phyloP scores from a whole-genome alignment of 2,888 invertebrate genomes.

The Alitta virens region DNA sequence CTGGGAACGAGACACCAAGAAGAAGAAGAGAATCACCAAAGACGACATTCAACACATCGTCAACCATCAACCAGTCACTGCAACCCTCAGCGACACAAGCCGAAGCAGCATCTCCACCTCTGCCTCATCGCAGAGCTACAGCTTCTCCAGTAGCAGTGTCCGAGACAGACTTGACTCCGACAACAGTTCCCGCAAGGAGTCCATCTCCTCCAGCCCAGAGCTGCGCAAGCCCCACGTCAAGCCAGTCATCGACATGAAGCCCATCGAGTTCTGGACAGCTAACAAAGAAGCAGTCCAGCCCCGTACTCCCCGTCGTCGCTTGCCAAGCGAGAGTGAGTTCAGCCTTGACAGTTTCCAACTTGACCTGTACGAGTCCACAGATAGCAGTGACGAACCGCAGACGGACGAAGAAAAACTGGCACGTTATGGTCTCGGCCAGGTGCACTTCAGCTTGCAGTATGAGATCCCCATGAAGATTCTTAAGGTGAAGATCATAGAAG shows the following conservation, averaged over 20 bases:
- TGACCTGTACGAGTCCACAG: slow-evolving; percentile 48
- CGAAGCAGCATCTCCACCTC: slow-evolving; percentile 31
- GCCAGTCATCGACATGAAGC: slow-evolving; percentile 56
- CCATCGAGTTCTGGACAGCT: slow-evolving; percentile 58
- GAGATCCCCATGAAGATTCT: slow-evolving; percentile 50
- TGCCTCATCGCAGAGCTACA: slow-evolving; percentile 4
- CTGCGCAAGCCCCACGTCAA: slow-evolving; percentile 35
- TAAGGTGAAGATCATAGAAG: slow-evolving; percentile 57
- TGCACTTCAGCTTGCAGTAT: slow-evolving; percentile 56
- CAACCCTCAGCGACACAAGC: slow-evolving; percentile 12
- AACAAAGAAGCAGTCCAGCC: slow-evolving; percentile 54
- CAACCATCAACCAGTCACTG: slow-evolving; percentile 14
- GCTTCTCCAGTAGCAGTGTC: slow-evolving; percentile 1
- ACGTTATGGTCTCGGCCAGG: slow-evolving; percentile 49
- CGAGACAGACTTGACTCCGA: slow-evolving; percentile 48
- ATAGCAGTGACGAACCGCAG: slow-evolving; percentile 37
- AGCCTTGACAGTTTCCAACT: slow-evolving; percentile 54
- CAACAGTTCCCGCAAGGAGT: slow-evolving; percentile 20
- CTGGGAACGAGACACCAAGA: slow-evolving; percentile 14
- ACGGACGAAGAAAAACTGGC: slow-evolving; percentile 53
- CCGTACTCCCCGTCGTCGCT: slow-evolving; percentile 35
- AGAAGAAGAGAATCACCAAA: slow-evolving; percentile 36
- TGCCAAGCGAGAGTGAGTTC: slow-evolving; percentile 53
- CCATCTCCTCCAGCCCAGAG: slow-evolving; percentile 38
- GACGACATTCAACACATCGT: slow-evolving; percentile 50